Evolutionary conservation across 2,113 vertebrate species (phyloP).

Genomic region (Melospiza georgiana): DNA sequence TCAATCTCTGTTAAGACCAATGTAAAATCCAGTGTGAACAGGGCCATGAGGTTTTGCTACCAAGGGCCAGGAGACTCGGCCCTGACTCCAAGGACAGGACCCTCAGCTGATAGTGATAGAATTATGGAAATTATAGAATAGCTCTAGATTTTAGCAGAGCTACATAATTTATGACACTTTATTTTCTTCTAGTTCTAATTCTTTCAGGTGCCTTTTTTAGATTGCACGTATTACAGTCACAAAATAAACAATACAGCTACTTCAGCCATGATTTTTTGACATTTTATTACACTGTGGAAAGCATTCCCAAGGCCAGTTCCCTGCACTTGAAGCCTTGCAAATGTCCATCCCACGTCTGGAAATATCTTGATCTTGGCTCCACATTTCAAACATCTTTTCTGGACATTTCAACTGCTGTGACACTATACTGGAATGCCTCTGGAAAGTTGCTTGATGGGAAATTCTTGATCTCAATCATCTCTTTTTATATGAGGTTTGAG

Average conservation of each 20-base stretch:
- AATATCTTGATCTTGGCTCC: background rate
- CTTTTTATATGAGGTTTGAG: background rate
- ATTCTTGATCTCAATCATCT: background rate
- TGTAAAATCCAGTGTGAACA: background rate
- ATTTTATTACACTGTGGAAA: background rate
- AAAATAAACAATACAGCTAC: background rate
- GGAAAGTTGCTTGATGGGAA: background rate
- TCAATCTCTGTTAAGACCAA: background rate
- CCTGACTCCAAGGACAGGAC: background rate
- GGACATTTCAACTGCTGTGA: background rate
- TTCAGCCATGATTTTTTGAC: background rate
- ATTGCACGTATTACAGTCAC: background rate
- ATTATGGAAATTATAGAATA: background rate
- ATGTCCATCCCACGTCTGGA: background rate
- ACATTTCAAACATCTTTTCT: background rate
- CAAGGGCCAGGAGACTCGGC: background rate
- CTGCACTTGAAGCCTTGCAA: background rate
- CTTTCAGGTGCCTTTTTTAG: background rate
- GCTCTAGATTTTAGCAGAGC: background rate
- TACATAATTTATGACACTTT: background rate
- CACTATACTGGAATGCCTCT: background rate
- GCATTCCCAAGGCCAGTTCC: background rate
- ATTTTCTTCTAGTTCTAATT: background rate
- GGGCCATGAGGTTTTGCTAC: background rate
- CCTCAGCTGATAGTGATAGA: background rate